Conservation (phyloP, 1,140 invertebrate genomes). For the Apis mellifera region Amel_HAv3.1 CM009938.2:2640501-2641000, state of each 20-base stretch:
- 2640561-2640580: too few species aligned
- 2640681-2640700: background rate
- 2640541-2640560: too few species aligned
- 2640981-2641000: constrained; percentile 38
- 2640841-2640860: background rate
- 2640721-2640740: constrained; percentile 13
- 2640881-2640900: constrained; percentile 22
- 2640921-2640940: background rate
- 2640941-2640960: constrained; percentile 29
- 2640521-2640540: background rate
- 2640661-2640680: background rate
- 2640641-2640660: background rate
- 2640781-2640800: background rate
- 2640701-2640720: background rate
- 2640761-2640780: background rate
- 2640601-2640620: background rate
- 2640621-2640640: background rate
- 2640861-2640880: background rate
- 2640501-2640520: background rate
- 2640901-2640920: constrained; percentile 3
- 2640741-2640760: background rate
- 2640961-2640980: constrained; percentile 17
- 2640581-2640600: background rate
- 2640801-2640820: background rate
- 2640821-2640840: background rate